Base-by-base conservation (phyloP, 1,140 invertebrate genomes). In the Galleria mellonella region DNA sequence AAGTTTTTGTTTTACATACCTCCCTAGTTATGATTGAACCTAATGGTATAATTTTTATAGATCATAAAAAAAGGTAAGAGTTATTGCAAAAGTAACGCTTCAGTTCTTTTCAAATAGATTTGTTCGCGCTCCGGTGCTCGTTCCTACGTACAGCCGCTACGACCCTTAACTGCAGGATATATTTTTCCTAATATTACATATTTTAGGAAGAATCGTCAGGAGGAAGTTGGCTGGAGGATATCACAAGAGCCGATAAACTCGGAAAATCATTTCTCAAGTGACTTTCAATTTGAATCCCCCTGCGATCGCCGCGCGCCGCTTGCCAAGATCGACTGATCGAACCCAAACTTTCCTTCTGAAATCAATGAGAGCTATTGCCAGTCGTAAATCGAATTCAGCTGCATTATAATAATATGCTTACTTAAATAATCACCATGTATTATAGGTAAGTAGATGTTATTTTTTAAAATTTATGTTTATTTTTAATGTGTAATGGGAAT, bases 181-280 rank as follows among this genome's bases (percentile, higher is more conserved):
- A 12, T 35, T 35, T 11, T 11, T 35, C 17, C 17, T 23, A 23
- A 12, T 35, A 9, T 35, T 13, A 8, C 11, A 4, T 35, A 14
- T 35, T 11, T 14, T 8, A 14, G 33, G 14, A 35, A 14, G 33
- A 35, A 35, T 14, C 33, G 33, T 35, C 33, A 35, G 11, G 3
- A 13, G 33, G 13, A 35, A 14, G 12, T 2, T 35, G 12, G 11
- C 5, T 11, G 11, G 33, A 14, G 9, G 33, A 35, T 35, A 35
- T 35, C 33, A 35, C 11, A 4, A 14, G 13, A 35, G 33, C 29
- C 52, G 41, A 53, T 50, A 51, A 58, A 50, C 40, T 58, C 32
- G 13, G 36, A 29, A 50, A 56, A 60, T 55, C 53, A 61, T 64
- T 64, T 60, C 54, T 64, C 61, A 64, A 61, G 54, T 64, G 61